Evolutionary conservation across 2,797 vertebrate species (phyloP), one percentile per base, ranked within the genome.

Genomic region (Morus bassanus): DNA sequence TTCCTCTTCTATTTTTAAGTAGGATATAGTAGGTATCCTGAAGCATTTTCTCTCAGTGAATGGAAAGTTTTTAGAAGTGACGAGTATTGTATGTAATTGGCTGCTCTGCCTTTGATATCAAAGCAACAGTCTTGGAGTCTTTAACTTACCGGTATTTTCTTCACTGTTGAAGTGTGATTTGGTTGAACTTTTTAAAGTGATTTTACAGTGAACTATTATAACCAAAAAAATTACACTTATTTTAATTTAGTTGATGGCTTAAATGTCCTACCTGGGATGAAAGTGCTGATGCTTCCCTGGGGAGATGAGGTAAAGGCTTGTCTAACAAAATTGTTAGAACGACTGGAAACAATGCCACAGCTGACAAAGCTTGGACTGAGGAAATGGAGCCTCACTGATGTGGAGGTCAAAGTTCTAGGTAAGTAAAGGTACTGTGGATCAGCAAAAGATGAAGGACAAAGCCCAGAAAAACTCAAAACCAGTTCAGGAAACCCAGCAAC

Each of bases 361-460:
- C 80, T 98, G 18, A 9, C 31, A 67, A 95, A 92, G 65, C 94
- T 97, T 54, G 94, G 90, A 19, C 31, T 98, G 72, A 95, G 91
- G 63, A 95, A 93, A 77, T 98, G 97, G 96, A 89, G 48, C 50
- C 90, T 97, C 78, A 73, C 65, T 31, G 95, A 98, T 37, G 33
- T 45, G 19, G 95, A 97, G 33, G 79, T 96, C 51, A 45, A n/a
- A 59, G 79, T 87, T 78, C 91, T 97, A 83, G 95, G 97, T 97
- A 64, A 85, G 95, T 92, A 60, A 59, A 65, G 13, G 33, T 54
- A 54, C n/a, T 48, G 37, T 27, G 28, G 53, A 41, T 31, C 15
- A 37, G 48, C 67, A 78, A 46, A 70, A 67, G 41, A 41, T 65
- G 70, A 65, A 65, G 70, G 43, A 50, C 31, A 50, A 75, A 25